These are phyloP conservation scores for Prorops nasuta DNA, from an alignment of 1,140 invertebrate genomes.

Conservation along the genomic window DNA sequence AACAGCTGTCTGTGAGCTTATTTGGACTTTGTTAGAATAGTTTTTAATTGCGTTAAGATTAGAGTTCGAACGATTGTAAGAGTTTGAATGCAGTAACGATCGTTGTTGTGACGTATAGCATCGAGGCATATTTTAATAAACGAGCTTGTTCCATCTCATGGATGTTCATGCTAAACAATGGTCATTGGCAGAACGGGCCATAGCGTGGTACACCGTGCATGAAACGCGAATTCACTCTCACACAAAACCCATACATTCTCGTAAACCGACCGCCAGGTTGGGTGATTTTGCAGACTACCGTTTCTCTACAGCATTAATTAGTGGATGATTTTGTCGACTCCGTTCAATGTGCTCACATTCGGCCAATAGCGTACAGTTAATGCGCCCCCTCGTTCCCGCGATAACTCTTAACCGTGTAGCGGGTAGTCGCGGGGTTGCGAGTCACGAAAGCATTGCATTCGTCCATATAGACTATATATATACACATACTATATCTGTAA, in stretches of 20 bases:
- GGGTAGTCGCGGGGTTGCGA: too few relatives aligned
- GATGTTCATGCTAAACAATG: constrained; percentile 8
- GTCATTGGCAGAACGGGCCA: constrained; percentile 7
- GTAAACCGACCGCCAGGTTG: constrained; percentile 13
- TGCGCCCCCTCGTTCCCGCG: too few relatives aligned
- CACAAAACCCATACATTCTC: constrained; percentile 27
- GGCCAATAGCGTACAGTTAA: background rate
- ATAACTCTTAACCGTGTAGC: too few relatives aligned
- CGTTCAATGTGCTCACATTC: constrained; percentile 26
- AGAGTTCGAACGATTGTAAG: too few relatives aligned
- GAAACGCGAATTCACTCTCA: constrained; percentile 8
- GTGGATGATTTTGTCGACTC: constrained; percentile 34
- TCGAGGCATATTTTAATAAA: constrained; percentile 7
- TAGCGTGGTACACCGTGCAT: background rate
- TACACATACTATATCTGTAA: too few relatives aligned
- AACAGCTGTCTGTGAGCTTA: too few relatives aligned
- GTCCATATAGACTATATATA: too few relatives aligned
- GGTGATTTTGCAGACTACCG: background rate
- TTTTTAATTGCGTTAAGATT: too few relatives aligned
- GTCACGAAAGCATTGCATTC: too few relatives aligned
- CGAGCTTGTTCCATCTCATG: background rate
- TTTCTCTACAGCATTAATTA: constrained; percentile 32
- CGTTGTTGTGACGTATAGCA: too few relatives aligned
- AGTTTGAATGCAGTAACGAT: too few relatives aligned
- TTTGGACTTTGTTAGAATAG: too few relatives aligned